Conservation (phyloP, 2,797 vertebrate species). For the Tamandua tetradactyla region DNA sequence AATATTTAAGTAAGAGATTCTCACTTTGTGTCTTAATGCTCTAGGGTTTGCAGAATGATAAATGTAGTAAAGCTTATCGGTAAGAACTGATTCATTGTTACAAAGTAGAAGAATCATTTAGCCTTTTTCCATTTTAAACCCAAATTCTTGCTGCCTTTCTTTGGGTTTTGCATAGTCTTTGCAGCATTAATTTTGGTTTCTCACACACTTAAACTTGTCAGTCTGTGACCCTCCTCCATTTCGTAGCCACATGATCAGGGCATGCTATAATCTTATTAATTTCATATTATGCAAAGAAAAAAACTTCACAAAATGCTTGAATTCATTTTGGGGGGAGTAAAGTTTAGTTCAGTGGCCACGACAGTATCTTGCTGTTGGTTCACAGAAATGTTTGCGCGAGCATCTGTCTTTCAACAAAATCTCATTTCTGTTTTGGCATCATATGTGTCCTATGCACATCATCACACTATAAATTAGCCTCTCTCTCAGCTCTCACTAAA, state of each 20-base stretch:
- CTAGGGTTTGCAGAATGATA: too few species aligned
- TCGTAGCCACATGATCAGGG: not conserved
- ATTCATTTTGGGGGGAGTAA: not conserved
- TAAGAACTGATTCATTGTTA: too few species aligned
- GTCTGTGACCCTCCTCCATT: too few species aligned
- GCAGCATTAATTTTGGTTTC: not conserved
- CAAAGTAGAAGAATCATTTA: too few species aligned
- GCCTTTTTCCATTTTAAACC: too few species aligned
- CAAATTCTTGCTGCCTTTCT: not conserved
- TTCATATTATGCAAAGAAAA: not conserved
- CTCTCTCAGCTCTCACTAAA: not conserved
- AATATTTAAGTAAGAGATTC: too few species aligned
- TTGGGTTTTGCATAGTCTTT: not conserved
- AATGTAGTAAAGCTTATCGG: too few species aligned
- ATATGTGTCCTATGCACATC: not conserved
- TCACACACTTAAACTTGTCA: not conserved
- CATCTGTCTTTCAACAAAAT: not conserved
- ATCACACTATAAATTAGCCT: not conserved
- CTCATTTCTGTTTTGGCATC: not conserved
- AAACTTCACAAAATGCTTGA: not conserved
- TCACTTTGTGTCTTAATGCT: too few species aligned
- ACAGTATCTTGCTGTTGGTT: not conserved
- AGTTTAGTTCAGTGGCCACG: not conserved
- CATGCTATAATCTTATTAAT: not conserved
- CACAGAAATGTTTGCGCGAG: not conserved